Base-by-base conservation (phyloP, 1,140 invertebrate species). In the Drosophila auraria region DNA sequence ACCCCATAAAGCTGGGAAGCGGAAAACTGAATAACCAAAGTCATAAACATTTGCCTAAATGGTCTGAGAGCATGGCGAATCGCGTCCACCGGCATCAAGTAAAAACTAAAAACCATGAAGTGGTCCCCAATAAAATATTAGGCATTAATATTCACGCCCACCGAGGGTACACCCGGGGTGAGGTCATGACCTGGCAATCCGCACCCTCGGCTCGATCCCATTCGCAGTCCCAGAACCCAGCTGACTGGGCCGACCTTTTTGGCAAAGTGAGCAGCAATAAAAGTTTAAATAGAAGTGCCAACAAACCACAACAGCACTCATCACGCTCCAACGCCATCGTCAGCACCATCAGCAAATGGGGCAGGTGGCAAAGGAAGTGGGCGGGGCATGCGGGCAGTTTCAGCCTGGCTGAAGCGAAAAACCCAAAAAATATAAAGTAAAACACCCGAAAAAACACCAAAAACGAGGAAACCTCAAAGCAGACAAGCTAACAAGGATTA, bases 251-350 rank as follows among this genome's bases (percentile, higher is more conserved):
- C 64, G 69, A 86, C 82, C 79, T 86, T 86, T 84, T 81, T 81
- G 72, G 78, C 70, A 83, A 89, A 81, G 71, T 83, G 82, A 80
- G 78, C 84, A 73, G 84, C 78, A 89, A 89, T 89, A 89, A 89
- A 89, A 90, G 84, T 89, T 89, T 89, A 89, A 89, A 89, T 90
- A 89, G 81, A 90, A 90, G 86, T 87, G 78, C 81, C 84, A 89
- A 89, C 84, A 89, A 89, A 84, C 84, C 84, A 90, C 84, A 89
- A 84, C 86, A 89, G 81, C 84, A 89, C 84, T 89, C 84, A 89
- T 89, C 84, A 89, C 75, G 84, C 73, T 84, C 78, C 77, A 89
- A 81, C 83, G 80, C 84, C 84, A 74, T 73, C 71, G 71, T 71
- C 65, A 50, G 69, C 42, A 73, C 68, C 68, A 50, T 73, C 70